phyloP scores from a whole-genome alignment of 2,797 vertebrate species.

The Argyrosomus regius region DNA sequence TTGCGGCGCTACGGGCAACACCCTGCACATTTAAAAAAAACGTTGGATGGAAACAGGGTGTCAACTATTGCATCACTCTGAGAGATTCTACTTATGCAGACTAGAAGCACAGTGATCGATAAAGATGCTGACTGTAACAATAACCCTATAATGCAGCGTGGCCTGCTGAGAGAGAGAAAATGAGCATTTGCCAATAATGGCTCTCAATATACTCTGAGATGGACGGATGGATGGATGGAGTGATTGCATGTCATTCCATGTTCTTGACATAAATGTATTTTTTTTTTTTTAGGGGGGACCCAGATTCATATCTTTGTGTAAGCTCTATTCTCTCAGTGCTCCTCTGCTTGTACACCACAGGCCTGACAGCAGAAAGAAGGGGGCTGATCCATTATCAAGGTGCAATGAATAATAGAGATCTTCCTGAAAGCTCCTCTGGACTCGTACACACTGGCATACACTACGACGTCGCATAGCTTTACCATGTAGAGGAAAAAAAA shows the following conservation, averaged over 20 bases:
- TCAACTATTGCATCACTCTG: conserved; percentile 3
- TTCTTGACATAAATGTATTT: conserved; percentile 8
- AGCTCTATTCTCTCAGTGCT: conserved; percentile 22
- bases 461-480: conserved; percentile 23
- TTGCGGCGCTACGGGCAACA: conserved; percentile 37
- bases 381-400: conserved; percentile 59
- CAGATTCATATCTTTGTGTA: too few relatives aligned
- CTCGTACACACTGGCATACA: conserved; percentile 10
- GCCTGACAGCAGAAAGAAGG: conserved; percentile 30
- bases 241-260: conserved; percentile 5
- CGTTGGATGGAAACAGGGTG: conserved; percentile 1
- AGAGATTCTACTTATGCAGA: conserved; percentile 19
- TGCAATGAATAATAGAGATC: conserved; percentile 74
- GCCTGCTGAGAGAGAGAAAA: conserved; percentile 6
- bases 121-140: conserved; percentile 43
- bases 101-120: conserved; percentile 28
- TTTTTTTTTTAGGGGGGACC: neutral
- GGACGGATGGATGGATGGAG: neutral
- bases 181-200: neutral
- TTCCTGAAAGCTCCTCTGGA: conserved; percentile 56
- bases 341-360: conserved; percentile 6
- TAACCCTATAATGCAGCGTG: conserved; percentile 30
- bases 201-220: neutral
- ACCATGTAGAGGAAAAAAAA: conserved; percentile 24
- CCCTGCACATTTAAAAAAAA: conserved; percentile 27